Conservation (phyloP, 2,797 vertebrate species). For the Tapera naevia region DNA sequence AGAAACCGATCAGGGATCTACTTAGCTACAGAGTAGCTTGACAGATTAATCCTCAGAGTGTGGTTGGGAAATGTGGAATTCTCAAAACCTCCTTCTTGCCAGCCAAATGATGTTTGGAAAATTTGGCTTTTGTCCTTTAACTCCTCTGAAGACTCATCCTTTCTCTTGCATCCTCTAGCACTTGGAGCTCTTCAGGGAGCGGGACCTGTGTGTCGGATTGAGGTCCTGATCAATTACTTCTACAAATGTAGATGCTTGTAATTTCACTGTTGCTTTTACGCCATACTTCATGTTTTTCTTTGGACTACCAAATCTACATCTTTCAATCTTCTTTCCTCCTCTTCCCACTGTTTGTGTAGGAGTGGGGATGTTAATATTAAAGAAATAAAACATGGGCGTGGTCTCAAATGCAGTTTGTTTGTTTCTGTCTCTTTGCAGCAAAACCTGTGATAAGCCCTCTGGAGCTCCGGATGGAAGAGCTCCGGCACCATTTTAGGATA, state of each 20-base stretch:
- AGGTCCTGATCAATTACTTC: background rate
- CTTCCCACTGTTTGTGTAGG: background rate
- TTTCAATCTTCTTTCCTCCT: background rate
- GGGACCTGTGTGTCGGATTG: background rate
- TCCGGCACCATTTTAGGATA: constrained; percentile 96
- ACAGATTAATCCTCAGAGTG: background rate
- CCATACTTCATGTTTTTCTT: background rate
- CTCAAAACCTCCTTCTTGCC: background rate
- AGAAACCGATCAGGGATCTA: background rate
- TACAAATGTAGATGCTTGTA: background rate
- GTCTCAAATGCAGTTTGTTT: constrained; percentile 26
- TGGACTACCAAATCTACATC: background rate
- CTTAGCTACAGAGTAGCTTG: background rate
- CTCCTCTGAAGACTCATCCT: background rate
- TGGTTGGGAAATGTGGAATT: background rate
- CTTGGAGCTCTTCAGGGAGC: background rate
- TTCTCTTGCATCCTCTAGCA: background rate
- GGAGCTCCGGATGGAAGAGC: constrained; percentile 95
- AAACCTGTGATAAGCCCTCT: constrained; percentile 94
- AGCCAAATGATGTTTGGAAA: background rate
- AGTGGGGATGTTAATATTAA: background rate
- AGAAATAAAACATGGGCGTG: background rate
- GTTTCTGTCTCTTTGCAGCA: constrained; percentile 76
- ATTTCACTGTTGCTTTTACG: background rate
- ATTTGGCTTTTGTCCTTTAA: background rate